Conservation (phyloP, 2,113 vertebrate species). For the Nesoenas mayeri region DNA sequence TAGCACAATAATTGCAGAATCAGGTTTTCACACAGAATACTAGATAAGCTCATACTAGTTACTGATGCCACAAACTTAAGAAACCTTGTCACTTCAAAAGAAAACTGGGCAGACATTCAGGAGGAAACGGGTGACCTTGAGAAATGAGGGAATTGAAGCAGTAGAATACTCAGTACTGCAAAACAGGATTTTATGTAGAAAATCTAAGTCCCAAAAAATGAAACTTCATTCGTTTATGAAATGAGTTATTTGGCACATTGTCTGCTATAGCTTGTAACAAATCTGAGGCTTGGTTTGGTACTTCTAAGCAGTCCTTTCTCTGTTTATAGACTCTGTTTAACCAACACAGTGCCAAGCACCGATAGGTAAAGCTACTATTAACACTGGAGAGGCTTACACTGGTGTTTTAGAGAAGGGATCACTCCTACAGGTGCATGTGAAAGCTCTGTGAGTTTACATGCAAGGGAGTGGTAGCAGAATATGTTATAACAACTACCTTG, state of each 20-base stretch:
- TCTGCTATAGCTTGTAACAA: neutral
- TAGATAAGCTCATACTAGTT: neutral
- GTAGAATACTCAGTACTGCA: neutral
- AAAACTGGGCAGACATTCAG: neutral
- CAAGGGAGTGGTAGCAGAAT: neutral
- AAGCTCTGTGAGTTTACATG: neutral
- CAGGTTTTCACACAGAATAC: constrained; percentile 1
- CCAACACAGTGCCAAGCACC: neutral
- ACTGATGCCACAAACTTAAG: neutral
- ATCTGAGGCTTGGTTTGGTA: neutral
- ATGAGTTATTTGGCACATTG: neutral
- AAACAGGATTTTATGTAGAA: neutral
- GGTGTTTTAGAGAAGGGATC: neutral
- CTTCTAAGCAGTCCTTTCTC: neutral
- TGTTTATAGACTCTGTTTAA: neutral
- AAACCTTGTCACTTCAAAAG: neutral
- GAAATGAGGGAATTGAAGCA: neutral
- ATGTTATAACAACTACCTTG: neutral
- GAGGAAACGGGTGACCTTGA: neutral
- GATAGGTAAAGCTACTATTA: neutral
- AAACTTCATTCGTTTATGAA: neutral
- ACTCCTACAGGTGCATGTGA: neutral
- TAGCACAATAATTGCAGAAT: constrained; percentile 11
- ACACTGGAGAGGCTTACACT: fast-evolving
- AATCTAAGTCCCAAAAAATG: neutral